These are phyloP conservation scores for Drosophila cognata DNA, from an alignment of 2,888 invertebrate genomes.

Conservation along the genomic window DNA sequence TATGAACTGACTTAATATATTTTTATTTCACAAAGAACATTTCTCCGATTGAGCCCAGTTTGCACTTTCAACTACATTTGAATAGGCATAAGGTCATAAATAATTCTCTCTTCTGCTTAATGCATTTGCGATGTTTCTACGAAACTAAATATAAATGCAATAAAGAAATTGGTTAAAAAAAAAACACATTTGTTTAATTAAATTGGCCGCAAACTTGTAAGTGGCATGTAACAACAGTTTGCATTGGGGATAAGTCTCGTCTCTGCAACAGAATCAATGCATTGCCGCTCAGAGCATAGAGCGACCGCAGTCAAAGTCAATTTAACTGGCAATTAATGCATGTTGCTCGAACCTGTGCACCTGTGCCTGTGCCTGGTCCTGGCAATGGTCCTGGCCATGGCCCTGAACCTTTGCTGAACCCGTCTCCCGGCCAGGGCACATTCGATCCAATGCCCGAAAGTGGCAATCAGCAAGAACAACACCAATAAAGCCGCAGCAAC, in stretches of 20 bases:
- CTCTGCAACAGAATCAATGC: constrained; percentile 50
- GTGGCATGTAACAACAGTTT: constrained; percentile 1
- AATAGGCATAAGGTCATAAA: background rate
- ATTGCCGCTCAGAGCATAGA: constrained; percentile 6
- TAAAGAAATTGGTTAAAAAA: background rate
- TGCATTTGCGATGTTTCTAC: background rate
- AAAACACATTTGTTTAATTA: constrained; percentile 7
- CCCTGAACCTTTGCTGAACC: constrained; percentile 6
- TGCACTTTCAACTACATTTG: background rate
- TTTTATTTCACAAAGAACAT: background rate
- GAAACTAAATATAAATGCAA: background rate
- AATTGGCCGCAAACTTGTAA: constrained; percentile 14
- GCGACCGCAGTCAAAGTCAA: constrained; percentile 73
- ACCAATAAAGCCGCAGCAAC: constrained; percentile 66
- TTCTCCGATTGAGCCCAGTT: background rate
- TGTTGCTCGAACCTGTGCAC: constrained; percentile 41
- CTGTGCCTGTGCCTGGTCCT: constrained; percentile 5
- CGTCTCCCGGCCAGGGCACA: constrained; percentile 19
- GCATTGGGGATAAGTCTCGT: constrained; percentile 13
- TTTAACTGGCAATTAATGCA: constrained; percentile 83
- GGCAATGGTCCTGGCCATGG: constrained; percentile 7
- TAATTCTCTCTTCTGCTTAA: background rate
- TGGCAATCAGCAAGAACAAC: constrained; percentile 79
- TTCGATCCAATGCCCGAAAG: constrained; percentile 70
- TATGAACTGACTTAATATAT: background rate